Base-by-base conservation (phyloP, 2,888 invertebrate species). In the Cantharis flavilabris region DNA sequence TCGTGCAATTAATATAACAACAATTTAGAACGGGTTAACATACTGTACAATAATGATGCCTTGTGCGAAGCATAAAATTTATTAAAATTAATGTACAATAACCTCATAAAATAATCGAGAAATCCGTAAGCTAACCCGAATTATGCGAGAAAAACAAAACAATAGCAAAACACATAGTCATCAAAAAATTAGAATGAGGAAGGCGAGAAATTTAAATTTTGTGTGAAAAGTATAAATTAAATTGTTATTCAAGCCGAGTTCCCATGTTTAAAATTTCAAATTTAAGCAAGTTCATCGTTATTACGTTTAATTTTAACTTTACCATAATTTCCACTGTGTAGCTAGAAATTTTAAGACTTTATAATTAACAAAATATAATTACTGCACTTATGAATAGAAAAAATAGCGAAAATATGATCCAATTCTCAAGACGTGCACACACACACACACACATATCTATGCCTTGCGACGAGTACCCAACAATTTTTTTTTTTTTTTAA, bases 371-470 rank as follows among this genome's bases (percentile, higher is more conserved):
- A 67, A 49, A 67, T 71, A 70, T 71, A 74, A 73, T 77, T 74
- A 73, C 33, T 23, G 33, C 69, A 71, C 69, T 76, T 28, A 26
- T 75, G 74, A 77, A 78, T 75, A 70, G 72, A 75, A 70, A 76
- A 71, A 73, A 73, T 73, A 76, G 69, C 76, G 75, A 71, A 71
- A 79, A 80, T 79, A 77, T 78, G 80, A 78, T 77, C 83, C 76
- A 80, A 84, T 85, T 85, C 85, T 83, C 85, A 85, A 84, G 84
- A 83, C 82, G 82, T 83, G 82, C 81, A 80, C 49, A 79, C 77
- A 75, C 82, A 84, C 81, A 80, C 49, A 79, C 77, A 75, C 82
- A 84, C 11, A 30, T 11, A 30, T 10, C 11, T 11, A 0, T 30
- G 83, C 84, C 83, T 83, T 81, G 2, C 9, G 28, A 28, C 80